phyloP scores from a whole-genome alignment of 1,140 invertebrate species.

The Aphidius ervi region DNA sequence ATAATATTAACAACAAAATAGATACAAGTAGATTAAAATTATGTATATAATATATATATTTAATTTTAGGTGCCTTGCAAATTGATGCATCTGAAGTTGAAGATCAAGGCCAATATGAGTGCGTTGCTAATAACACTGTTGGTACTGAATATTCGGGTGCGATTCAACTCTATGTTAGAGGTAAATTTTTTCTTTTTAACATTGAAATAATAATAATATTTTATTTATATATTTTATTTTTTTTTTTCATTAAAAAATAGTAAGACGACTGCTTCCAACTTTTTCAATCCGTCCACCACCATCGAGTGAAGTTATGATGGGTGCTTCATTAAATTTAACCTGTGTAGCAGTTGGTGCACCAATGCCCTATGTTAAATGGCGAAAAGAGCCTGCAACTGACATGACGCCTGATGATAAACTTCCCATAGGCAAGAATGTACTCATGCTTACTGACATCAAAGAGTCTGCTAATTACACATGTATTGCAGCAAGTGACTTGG shows the following conservation, averaged over 20 bases:
- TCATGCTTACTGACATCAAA: constrained; percentile 79
- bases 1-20: background rate
- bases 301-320: constrained; percentile 83
- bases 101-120: constrained; percentile 91
- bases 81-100: constrained; percentile 85
- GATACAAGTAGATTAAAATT: constrained; percentile 3
- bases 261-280: constrained; percentile 86
- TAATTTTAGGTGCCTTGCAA: constrained; percentile 78
- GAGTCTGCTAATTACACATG: constrained; percentile 96
- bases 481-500: constrained; percentile 88
- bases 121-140: constrained; percentile 84
- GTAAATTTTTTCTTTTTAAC: constrained; percentile 53
- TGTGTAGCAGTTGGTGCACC: constrained; percentile 96
- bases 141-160: constrained; percentile 91
- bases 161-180: constrained; percentile 91
- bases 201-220: constrained; percentile 7
- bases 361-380: constrained; percentile 96
- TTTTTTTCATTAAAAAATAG: constrained; percentile 53
- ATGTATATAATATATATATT: constrained; percentile 25
- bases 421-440: constrained; percentile 79
- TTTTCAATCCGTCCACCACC: constrained; percentile 87
- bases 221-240: background rate
- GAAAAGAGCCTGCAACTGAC: constrained; percentile 74
- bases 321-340: constrained; percentile 84
- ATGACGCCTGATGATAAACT: constrained; percentile 82